phyloP scores from a whole-genome alignment of 2,888 invertebrate genomes.

The Pterostichus niger region DNA sequence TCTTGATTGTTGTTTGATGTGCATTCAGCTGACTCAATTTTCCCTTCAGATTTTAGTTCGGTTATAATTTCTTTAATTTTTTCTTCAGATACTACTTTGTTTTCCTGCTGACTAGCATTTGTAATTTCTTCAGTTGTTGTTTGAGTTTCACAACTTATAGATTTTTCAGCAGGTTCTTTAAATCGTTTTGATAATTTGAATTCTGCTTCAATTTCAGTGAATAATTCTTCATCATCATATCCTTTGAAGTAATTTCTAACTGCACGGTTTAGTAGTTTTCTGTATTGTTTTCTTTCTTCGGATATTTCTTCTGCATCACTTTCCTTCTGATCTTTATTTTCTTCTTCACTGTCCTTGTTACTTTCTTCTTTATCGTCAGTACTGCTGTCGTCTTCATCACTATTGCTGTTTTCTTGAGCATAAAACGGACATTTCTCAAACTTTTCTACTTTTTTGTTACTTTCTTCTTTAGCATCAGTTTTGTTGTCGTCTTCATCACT shows the following conservation, averaged over 20 bases:
- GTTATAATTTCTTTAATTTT: background rate
- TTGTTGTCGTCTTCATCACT: no score
- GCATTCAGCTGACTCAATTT: background rate
- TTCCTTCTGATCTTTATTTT: conserved; percentile 1
- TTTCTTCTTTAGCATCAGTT: no score
- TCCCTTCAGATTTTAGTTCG: background rate
- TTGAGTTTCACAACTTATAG: background rate
- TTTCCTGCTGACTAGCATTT: background rate
- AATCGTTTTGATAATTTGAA: background rate
- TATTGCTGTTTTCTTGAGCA: background rate
- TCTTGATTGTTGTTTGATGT: background rate
- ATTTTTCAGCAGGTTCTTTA: background rate
- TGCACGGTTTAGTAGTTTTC: background rate
- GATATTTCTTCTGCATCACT: conserved; percentile 22
- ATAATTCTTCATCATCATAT: conserved; percentile 14
- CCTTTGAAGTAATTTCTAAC: conserved; percentile 19
- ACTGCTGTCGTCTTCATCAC: background rate
- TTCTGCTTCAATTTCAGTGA: conserved; percentile 17
- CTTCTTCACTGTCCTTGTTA: background rate
- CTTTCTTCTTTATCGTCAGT: background rate
- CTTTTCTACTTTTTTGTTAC: no score
- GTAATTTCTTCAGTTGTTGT: background rate
- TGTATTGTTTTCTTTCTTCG: conserved; percentile 13
- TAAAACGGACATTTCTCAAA: no score
- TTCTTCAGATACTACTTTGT: background rate